Evolutionary conservation across 1,140 invertebrate species (phyloP), one percentile per base, ranked within the genome.

Genomic region (Thaumetopoea pityocampa): DNA sequence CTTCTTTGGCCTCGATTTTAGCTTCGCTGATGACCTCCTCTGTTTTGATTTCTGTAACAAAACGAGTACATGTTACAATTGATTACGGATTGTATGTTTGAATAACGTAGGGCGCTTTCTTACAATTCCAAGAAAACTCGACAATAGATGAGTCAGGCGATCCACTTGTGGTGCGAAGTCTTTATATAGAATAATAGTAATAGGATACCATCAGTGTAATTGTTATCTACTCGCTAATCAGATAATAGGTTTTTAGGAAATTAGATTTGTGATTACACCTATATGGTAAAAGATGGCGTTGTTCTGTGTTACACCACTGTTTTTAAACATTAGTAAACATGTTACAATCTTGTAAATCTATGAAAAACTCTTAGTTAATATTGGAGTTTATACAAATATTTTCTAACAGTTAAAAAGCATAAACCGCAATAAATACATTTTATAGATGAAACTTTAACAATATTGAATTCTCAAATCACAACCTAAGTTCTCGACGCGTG

Each of bases 41-140:
- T 69, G 74, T 78, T 81, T 83, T 81, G 67, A 79, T 81, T 66
- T 83, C 79, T 83, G 79, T 48, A 81, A 83, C 62, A 72, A 81
- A 67, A 78, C n/a, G 68, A 78, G 41, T 64, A 64, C 47, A 48
- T 49, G 57, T 72, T 72, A 67, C 63, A 64, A 72, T 76, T 68
- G 48, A 72, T 71, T 73, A 51, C 40, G 49, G 58, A 38, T 55
- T 52, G 47, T 41, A 41, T 78, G 73, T 78, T 82, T 82, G 65
- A 74, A 77, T 78, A 76, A 67, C 64, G 61, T 35, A 47, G 57
- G 41, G 30, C 54, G 64, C 67, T 82, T 78, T 74, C 76, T 73
- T 68, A 63, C 68, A 71, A 73, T 82, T 82, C 78, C 57, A 71
- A 71, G 76, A 82, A 82, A 80, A 67, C 42, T 52, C 57, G 51